Evolutionary conservation across 2,888 invertebrate genomes (phyloP).

Genomic region (Stenchaetothrips biformis): DNA sequence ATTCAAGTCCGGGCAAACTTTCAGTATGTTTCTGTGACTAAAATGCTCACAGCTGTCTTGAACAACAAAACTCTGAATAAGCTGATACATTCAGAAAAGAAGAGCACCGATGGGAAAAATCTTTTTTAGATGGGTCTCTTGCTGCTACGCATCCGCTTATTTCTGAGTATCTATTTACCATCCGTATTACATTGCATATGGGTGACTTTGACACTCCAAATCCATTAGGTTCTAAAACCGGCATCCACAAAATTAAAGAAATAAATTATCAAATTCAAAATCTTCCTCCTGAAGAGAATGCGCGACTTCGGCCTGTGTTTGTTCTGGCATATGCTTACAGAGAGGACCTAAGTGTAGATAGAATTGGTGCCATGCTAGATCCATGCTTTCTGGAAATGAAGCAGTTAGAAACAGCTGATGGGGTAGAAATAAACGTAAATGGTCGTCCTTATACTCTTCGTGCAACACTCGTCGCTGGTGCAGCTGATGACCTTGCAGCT

Average conservation of each 20-base stretch:
- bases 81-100: background rate
- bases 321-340: conserved; percentile 33
- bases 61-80: background rate
- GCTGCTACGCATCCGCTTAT: background rate
- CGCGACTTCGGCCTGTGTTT: conserved; percentile 34
- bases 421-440: conserved; percentile 8
- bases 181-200: no score
- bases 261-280: conserved; percentile 36
- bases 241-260: conserved; percentile 36
- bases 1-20: background rate
- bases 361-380: conserved; percentile 33
- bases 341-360: conserved; percentile 36
- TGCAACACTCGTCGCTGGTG: conserved; percentile 31
- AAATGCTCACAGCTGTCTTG: background rate
- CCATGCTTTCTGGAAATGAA: background rate
- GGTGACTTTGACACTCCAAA: conserved; percentile 37
- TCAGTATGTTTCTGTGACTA: background rate
- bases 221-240: conserved; percentile 37
- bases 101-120: background rate
- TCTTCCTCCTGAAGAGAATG: conserved; percentile 35
- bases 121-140: background rate
- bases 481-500: background rate
- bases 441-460: conserved; percentile 33
- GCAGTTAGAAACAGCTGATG: background rate
- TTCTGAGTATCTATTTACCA: background rate